phyloP scores from a whole-genome alignment of 2,113 vertebrate species.

The Sminthopsis crassicaudata region DNA sequence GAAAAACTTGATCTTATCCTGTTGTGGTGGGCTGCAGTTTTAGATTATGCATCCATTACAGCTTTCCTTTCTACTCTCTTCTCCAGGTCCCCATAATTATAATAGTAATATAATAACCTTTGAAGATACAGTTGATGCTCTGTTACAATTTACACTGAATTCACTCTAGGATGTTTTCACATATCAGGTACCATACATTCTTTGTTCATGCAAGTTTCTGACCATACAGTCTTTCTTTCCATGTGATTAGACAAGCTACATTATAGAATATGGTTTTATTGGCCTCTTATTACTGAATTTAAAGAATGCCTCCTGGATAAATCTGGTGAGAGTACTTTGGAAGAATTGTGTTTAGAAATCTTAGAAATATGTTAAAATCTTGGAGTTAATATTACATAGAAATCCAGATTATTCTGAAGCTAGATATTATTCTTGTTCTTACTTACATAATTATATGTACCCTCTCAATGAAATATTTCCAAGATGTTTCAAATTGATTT shows the following conservation, averaged over 20 bases:
- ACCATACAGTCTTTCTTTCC: background rate
- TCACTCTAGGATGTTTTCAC: background rate
- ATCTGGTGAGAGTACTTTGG: background rate
- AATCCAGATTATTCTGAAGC: background rate
- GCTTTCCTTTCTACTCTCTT: background rate
- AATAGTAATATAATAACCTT: background rate
- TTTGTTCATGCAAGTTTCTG: background rate
- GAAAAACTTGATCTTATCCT: background rate
- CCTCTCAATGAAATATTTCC: background rate
- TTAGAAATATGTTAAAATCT: background rate
- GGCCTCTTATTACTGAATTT: background rate
- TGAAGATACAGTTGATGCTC: background rate
- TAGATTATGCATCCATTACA: background rate
- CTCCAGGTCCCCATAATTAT: background rate
- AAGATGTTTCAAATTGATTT: background rate
- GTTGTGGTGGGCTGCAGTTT: background rate
- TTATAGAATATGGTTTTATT: background rate
- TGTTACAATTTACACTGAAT: background rate
- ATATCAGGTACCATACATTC: background rate
- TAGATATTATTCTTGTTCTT: background rate
- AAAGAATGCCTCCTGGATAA: background rate
- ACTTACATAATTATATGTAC: background rate
- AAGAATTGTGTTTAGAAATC: background rate
- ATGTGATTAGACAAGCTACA: background rate
- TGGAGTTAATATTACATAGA: background rate